Conservation (phyloP, 1,140 invertebrate genomes). For the Apis florea region DNA sequence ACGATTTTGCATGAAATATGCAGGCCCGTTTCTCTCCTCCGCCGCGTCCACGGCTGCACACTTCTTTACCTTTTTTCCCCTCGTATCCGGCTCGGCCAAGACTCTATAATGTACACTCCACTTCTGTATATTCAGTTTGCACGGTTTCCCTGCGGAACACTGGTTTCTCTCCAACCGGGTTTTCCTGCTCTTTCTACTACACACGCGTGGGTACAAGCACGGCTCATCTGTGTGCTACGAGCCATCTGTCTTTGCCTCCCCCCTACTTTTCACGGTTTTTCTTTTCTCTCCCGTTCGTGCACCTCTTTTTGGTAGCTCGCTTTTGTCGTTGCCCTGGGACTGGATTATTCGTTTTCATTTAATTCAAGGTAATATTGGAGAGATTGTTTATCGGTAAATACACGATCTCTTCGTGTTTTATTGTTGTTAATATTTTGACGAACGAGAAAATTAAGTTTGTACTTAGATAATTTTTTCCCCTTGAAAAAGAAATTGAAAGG, state of each 20-base stretch:
- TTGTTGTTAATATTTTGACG: no score
- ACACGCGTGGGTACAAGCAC: no score
- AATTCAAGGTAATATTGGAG: no score
- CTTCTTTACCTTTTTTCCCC: conserved; percentile 9
- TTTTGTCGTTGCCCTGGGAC: conserved; percentile 5
- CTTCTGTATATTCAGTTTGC: conserved; percentile 9
- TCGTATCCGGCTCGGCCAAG: background rate
- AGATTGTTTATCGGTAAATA: no score
- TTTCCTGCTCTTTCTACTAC: background rate
- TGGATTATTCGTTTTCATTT: no score
- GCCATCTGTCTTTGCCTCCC: conserved; percentile 4
- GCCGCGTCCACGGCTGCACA: conserved; percentile 6
- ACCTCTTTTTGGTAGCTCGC: background rate
- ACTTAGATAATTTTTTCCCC: no score
- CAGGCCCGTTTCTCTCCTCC: conserved; percentile 31
- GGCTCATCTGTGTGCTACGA: background rate
- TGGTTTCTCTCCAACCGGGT: background rate
- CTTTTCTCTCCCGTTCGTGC: conserved; percentile 14
- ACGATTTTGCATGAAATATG: conserved; percentile 65
- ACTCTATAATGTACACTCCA: background rate
- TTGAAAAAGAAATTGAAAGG: no score
- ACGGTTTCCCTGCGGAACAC: background rate
- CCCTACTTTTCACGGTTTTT: conserved; percentile 5
- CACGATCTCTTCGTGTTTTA: no score
- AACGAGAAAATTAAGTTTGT: no score